Base-by-base conservation (phyloP, 2,888 invertebrate species). In the Parnassius orleans region DNA sequence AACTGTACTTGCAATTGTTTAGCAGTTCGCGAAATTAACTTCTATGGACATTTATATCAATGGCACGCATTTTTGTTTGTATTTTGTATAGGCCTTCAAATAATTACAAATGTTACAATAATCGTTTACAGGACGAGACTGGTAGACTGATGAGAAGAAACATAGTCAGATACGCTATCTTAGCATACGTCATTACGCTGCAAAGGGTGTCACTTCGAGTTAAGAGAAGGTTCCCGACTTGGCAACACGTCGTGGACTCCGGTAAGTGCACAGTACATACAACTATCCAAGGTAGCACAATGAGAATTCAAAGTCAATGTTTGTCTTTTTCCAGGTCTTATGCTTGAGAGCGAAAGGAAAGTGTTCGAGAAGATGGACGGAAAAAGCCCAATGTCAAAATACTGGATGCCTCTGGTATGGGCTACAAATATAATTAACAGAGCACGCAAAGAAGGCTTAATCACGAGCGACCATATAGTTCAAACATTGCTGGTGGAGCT, bases 381-480 rank as follows among this genome's bases (percentile, higher is more conserved):
- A 12, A 97, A 97, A 81, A 96, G 96, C 72, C 96, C 96, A 3
- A 97, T 97, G 96, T 96, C 97, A 12, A 90, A 92, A 75, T 98
- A 97, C 81, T 98, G 97, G 97, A 96, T 98, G 96, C 98, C 98
- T 0, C 87, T 97, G 58, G 97, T 97, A 14, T 98, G 98, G 98
- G 97, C 97, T 51, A 97, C 97, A 7, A 97, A 97, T 81, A 96
- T 98, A 67, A 96, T 98, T 70, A 97, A 97, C 84, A 92, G 97
- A 63, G 97, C 97, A 5, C 91, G 97, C 65, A 96, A 96, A 77
- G 97, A 98, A 74, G 95, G 95, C 0, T 90, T 97, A 61, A 97
- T 97, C 70, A 93, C 94, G 55, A 97, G 96, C 72, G 98, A 98
- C 84, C 98, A 98, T 74, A 97, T 98, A 68, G 97, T 98, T 10